Base-by-base conservation (phyloP, 2,797 vertebrate species). In the Lacerta agilis region DNA sequence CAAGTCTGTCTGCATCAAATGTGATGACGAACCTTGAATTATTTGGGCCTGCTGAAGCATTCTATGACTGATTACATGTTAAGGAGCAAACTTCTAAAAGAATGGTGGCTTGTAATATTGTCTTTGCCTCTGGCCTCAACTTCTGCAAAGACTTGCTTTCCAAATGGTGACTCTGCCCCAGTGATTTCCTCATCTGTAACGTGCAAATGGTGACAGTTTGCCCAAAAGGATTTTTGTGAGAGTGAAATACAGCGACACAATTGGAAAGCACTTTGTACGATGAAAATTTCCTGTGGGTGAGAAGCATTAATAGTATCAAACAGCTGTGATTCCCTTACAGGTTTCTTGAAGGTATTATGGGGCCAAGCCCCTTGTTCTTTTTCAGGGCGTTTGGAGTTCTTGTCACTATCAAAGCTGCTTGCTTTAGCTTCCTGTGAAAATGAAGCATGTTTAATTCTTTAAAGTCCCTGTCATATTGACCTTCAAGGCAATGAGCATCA, bases 361-460 rank as follows among this genome's bases (percentile, higher is more conserved):
- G 36, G 17, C 43, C 33, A 0, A 23, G 29, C 3, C 0, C 0
- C 36, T 20, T 0, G 61, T 9, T 17, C 8, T 69, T 64, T 78
- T 23, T 1, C 78, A 17, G 11, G 55, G 69, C 6, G 1, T 0
- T 8, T 49, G 76, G 73, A 69, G 23, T 55, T 7, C 0, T 4
- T 76, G 7, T 85, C n/a, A 72, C 41, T 61, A 5, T 0, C 3
- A 29, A 33, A 66, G 17, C 66, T 66, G 64, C 3, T 9, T 1
- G n/a, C 27, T 55, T 38, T 67, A 0, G 61, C 20, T 82, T 78
- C 89, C 79, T 66, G 84, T n/a, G 18, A 55, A 55, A 91, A n/a
- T 5, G 1, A 69, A 58, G 78, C 49, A 15, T 55, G n/a, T 49
- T 9, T 9, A 27, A 87, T 61, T 76, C 66, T 55, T 80, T 29